Percentiles rank a stretch among this genome's conserved stretches.
These are phyloP conservation scores for Aphaenogaster rudis DNA, from an alignment of 1,140 invertebrate genomes.

Conservation along the genomic window DNA sequence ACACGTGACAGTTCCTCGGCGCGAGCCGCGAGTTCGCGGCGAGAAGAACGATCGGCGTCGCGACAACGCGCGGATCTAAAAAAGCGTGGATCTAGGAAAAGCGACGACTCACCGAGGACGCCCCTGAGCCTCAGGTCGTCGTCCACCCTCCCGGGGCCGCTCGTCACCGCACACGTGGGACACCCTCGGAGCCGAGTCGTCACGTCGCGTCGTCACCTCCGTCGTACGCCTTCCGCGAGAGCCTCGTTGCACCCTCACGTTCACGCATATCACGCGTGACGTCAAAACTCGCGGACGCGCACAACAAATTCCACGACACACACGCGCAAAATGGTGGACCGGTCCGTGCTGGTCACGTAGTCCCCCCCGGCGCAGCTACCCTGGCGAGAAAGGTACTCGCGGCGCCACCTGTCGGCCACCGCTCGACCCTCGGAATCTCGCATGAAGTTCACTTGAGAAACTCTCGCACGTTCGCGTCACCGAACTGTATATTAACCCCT, in stretches of 20 bases:
- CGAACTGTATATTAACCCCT: background rate
- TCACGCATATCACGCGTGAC: constrained; percentile 36
- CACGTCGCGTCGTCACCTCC: constrained; percentile 2
- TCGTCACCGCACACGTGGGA: background rate
- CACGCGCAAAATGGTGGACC: constrained; percentile 28
- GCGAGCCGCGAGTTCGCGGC: background rate
- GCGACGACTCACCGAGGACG: constrained; percentile 27
- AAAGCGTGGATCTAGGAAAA: background rate
- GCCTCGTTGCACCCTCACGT: background rate
- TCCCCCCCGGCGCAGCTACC: background rate
- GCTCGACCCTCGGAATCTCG: background rate
- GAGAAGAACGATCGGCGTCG: background rate
- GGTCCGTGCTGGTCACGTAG: background rate
- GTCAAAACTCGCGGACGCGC: background rate
- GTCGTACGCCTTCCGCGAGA: background rate
- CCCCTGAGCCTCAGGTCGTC: background rate
- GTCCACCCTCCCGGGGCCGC: background rate
- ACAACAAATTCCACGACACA: background rate
- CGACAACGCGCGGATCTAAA: background rate
- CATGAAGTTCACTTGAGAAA: background rate
- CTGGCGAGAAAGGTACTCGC: background rate
- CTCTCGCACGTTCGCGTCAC: background rate
- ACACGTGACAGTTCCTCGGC: background rate
- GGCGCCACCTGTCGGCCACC: background rate
- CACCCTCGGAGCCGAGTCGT: background rate